Conservation (phyloP, 2,113 vertebrate species). For the Callipepla squamata region DNA sequence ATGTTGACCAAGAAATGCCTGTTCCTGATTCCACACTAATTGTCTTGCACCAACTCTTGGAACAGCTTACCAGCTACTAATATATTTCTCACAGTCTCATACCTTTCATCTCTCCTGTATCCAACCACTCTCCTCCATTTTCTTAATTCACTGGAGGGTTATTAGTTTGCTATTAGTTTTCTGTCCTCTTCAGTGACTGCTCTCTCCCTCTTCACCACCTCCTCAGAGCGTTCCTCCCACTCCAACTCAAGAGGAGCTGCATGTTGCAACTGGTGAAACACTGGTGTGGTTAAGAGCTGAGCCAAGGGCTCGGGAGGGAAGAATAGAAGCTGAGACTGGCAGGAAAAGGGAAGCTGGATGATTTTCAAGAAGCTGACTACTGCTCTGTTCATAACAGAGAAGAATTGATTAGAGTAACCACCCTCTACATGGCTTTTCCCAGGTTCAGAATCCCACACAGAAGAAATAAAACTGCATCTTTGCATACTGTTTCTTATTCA, state of each 20-base stretch:
- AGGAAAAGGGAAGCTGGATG: conserved; percentile 63
- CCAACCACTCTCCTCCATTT: not conserved
- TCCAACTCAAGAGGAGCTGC: not conserved
- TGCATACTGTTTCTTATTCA: not conserved
- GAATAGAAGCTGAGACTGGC: conserved; percentile 37
- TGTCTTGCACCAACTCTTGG: not conserved
- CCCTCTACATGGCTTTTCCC: not conserved
- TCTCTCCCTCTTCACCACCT: not conserved
- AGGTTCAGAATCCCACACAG: not conserved
- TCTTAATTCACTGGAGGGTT: not conserved
- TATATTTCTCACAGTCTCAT: not conserved
- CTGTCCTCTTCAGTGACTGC: not conserved
- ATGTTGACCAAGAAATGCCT: not conserved
- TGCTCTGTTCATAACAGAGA: conserved; percentile 1
- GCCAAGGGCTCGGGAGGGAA: conserved; percentile 33
- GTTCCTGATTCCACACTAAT: not conserved
- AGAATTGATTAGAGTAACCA: conserved; percentile 24
- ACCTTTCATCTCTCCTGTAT: not conserved
- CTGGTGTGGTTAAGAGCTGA: conserved; percentile 27
- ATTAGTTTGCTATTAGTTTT: not conserved
- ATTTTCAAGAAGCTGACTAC: conserved; percentile 55
- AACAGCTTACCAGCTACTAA: not conserved
- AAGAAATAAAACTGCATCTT: not conserved
- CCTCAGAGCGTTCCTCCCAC: not conserved
- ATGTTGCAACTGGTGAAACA: conserved; percentile 50